Conservation (phyloP, 2,113 vertebrate species). For the Anhinga rufa region DNA sequence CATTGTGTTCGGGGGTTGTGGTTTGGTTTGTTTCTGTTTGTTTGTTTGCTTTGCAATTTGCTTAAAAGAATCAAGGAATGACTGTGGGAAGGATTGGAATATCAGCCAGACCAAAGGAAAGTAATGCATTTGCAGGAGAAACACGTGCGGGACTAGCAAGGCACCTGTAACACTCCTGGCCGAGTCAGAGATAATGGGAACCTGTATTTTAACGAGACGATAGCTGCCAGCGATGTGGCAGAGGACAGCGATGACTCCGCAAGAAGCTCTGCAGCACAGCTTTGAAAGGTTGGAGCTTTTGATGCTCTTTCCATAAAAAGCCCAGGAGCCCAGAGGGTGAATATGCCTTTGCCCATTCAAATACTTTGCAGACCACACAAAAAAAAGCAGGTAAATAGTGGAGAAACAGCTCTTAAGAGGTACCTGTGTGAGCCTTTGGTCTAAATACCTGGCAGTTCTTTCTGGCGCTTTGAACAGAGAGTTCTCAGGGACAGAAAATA, state of each 20-base stretch:
- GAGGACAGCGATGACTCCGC: constrained; percentile 22
- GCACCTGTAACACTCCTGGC: constrained; percentile 15
- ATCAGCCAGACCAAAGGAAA: constrained; percentile 14
- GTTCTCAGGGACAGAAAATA: constrained; percentile 42
- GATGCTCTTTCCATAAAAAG: constrained; percentile 1
- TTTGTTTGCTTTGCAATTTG: constrained; percentile 59
- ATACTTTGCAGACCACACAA: neutral
- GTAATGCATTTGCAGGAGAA: constrained; percentile 47
- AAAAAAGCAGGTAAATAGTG: neutral
- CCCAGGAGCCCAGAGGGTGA: neutral
- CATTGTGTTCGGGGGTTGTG: neutral
- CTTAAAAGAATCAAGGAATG: constrained; percentile 52
- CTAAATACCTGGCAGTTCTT: neutral
- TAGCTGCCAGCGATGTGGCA: constrained; percentile 7
- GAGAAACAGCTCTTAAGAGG: neutral
- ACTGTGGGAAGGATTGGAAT: constrained; percentile 40
- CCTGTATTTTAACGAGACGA: neutral
- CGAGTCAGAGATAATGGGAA: constrained; percentile 21
- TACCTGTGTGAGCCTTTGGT: neutral
- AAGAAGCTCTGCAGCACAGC: constrained; percentile 33
- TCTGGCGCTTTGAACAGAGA: neutral
- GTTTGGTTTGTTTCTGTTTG: neutral
- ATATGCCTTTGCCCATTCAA: neutral
- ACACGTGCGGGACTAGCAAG: neutral
- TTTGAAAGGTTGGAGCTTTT: constrained; percentile 27